Evolutionary conservation across 1,140 invertebrate genomes (phyloP).

Genomic region (Macrobrachium nipponense): DNA sequence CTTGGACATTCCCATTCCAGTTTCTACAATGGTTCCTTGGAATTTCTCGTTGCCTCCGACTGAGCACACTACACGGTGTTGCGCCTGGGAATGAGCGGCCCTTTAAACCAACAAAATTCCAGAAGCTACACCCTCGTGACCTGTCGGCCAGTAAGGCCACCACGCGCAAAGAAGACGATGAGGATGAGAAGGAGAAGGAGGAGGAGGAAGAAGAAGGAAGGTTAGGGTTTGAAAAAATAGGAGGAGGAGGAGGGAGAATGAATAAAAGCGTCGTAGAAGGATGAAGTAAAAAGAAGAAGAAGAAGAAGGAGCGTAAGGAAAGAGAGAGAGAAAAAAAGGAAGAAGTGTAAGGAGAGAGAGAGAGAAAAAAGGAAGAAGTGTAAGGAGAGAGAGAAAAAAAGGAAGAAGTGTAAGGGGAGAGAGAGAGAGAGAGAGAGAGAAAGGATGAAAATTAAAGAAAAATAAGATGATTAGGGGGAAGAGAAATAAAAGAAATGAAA

Average conservation of each 20-base stretch:
- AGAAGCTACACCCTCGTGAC: conserved; percentile 43
- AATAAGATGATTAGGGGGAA: not conserved
- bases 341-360: not conserved
- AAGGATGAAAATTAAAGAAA: too few species aligned
- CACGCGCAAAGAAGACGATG: not conserved
- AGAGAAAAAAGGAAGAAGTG: not conserved
- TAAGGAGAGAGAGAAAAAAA: too few species aligned
- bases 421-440: too few species aligned
- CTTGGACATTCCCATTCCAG: conserved; percentile 48
- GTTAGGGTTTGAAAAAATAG: not conserved
- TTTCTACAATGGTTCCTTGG: conserved; percentile 49
- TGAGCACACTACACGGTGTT: conserved; percentile 38
- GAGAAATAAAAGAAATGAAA: not conserved
- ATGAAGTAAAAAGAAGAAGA: too few species aligned
- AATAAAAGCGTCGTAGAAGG: not conserved
- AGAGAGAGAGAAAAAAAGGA: not conserved
- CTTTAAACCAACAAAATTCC: conserved; percentile 56
- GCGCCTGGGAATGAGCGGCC: conserved; percentile 25
- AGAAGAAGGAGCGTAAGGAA: not conserved
- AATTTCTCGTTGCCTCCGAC: conserved; percentile 39
- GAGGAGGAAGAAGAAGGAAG: not conserved
- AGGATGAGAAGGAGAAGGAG: not conserved
- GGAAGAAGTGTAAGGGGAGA: too few species aligned
- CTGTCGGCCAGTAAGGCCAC: conserved; percentile 24
- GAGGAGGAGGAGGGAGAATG: not conserved